phyloP scores from a whole-genome alignment of 2,113 vertebrate genomes.

The Indri indri region DNA sequence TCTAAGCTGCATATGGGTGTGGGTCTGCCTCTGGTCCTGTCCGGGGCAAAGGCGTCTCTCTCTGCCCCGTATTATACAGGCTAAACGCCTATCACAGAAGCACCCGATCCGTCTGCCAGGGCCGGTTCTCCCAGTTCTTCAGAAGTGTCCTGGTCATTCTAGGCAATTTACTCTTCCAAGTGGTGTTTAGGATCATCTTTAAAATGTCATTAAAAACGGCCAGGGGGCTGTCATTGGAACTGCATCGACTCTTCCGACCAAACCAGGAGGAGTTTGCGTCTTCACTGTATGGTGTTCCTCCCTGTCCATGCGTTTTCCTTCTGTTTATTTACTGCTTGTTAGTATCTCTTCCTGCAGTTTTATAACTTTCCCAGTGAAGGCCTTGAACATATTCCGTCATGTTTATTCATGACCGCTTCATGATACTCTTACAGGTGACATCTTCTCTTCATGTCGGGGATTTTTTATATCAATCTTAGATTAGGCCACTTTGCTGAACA shows the following conservation, averaged over 20 bases:
- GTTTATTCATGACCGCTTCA: neutral
- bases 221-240: neutral
- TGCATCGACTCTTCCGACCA: neutral
- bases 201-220: neutral
- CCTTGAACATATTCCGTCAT: neutral
- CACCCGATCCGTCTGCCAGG: too few relatives aligned
- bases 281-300: accelerated
- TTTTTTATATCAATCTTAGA: neutral
- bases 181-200: neutral
- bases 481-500: neutral
- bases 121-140: neutral
- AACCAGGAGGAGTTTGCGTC: neutral
- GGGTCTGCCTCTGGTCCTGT: neutral
- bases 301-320: neutral
- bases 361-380: neutral
- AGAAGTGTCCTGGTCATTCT: neutral
- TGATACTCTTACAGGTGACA: neutral
- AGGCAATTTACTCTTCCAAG: neutral
- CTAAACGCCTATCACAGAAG: accelerated
- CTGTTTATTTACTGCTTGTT: neutral
- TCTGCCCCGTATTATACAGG: accelerated
- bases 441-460: neutral
- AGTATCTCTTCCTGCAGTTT: neutral
- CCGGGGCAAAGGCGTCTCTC: accelerated
- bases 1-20: neutral